A percentile compares a stretch with the other conserved stretches of the same genome.
Evolutionary conservation across 2,888 invertebrate species (phyloP).

Genomic region (Blastobasis lacticolella): DNA sequence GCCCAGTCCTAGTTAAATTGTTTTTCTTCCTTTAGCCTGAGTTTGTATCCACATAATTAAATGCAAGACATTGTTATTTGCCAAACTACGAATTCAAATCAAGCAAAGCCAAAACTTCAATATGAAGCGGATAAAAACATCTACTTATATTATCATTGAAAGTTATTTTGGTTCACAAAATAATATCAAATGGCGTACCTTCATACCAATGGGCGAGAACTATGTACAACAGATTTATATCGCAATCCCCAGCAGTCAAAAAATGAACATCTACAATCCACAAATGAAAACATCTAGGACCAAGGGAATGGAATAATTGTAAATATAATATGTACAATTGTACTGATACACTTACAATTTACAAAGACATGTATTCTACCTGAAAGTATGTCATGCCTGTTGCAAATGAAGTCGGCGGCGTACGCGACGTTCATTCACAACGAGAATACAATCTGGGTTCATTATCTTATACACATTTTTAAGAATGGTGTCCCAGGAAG

Average conservation of each 20-base stretch:
- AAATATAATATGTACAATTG: neutral
- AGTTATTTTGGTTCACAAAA: neutral
- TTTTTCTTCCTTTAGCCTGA: neutral
- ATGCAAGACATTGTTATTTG: neutral
- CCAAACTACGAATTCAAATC: constrained; percentile 6
- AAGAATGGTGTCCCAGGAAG: too few relatives aligned
- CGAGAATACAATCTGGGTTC: constrained; percentile 41
- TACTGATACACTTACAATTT: constrained; percentile 19
- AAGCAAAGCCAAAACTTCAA: constrained; percentile 18
- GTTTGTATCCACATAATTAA: neutral
- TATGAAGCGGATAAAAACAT: constrained; percentile 16
- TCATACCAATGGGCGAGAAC: too few relatives aligned
- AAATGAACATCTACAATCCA: too few relatives aligned
- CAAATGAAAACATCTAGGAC: too few relatives aligned
- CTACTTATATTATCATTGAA: neutral
- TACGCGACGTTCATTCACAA: constrained; percentile 27
- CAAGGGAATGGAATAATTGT: too few relatives aligned
- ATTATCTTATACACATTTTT: neutral
- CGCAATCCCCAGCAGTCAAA: too few relatives aligned
- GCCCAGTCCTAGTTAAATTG: constrained; percentile 3
- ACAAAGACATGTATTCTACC: neutral
- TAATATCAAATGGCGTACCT: too few relatives aligned
- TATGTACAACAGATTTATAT: too few relatives aligned
- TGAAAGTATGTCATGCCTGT: neutral
- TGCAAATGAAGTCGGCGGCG: constrained; percentile 37